Evolutionary conservation across 2,888 invertebrate genomes (phyloP).

Genomic region (Caenorhabditis sulstoni): DNA sequence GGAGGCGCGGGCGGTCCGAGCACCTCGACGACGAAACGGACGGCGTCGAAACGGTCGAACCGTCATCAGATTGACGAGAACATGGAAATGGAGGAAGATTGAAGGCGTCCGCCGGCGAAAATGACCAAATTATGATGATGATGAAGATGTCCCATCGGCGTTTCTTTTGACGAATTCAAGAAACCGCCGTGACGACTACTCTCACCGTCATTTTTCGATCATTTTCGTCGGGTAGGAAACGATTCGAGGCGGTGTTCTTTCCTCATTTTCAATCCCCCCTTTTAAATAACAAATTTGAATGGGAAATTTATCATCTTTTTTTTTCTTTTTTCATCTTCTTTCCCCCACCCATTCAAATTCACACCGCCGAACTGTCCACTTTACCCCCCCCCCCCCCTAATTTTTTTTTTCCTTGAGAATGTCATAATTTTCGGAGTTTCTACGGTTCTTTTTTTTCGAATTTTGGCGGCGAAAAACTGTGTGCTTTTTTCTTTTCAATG

Average conservation of each 20-base stretch:
- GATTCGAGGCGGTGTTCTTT: constrained; percentile 60
- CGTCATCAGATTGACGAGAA: constrained; percentile 57
- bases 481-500: not conserved
- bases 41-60: constrained; percentile 1
- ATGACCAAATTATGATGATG: constrained; percentile 45
- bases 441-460: constrained; percentile 16
- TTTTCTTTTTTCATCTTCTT: not conserved
- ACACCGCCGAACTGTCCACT: too few species aligned
- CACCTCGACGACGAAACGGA: not conserved
- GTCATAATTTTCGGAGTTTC: constrained; percentile 8
- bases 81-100: constrained; percentile 69
- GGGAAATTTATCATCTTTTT: not conserved
- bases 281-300: not conserved
- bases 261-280: constrained; percentile 21
- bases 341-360: too few species aligned
- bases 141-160: not conserved
- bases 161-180: not conserved
- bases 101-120: constrained; percentile 61
- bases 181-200: not conserved
- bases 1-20: not conserved
- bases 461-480: constrained; percentile 9
- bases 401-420: too few species aligned
- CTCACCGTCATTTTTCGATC: constrained; percentile 10
- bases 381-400: too few species aligned
- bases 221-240: constrained; percentile 60